Evolutionary conservation across 2,888 invertebrate species (phyloP), one percentile per base, ranked within the genome.

Genomic region (Spisula solida): DNA sequence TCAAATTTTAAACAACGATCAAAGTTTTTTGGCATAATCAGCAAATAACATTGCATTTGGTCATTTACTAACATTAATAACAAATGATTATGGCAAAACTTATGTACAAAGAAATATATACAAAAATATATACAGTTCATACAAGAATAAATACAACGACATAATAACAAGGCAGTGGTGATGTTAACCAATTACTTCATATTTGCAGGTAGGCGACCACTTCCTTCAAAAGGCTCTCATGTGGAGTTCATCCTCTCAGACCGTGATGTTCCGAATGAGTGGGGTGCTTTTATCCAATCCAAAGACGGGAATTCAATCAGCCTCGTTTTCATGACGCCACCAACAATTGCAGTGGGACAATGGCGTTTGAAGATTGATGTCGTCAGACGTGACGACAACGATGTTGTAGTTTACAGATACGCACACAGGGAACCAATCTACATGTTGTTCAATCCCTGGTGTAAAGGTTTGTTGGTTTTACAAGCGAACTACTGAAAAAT

Each of bases 401-500:
- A 84, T 20, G 83, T 86, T 2, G 41, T 78, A 10, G 88, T 93
- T 2, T 92, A 87, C 75, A 81, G 93, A 84, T 93, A 93, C 82
- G 78, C 81, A 18, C 94, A 94, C 81, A 86, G 89, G 88, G 97
- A 98, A 83, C 97, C 89, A 8, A 97, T 99, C 93, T 98, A 98
- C 95, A 97, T 99, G 0, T 97, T 99, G 2, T 99, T 98, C 96
- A 99, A 99, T 97, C 98, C 99, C 0, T 99, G 99, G 99, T 98
- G 98, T 96, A 97, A 97, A 97, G 98, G 98, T 75, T 31, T 31
- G 75, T 10, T 18, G 75, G 14, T 25, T 4, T 66, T 10, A 20
- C 25, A 25, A 10, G 20, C n/a, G 0, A 47, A 47, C 5, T 47
- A 47, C 47, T 8, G 47, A 47, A 8, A 47, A 47, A 47, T 47